phyloP scores from a whole-genome alignment of 1,140 invertebrate species.

The Calosoma granatense region DNA sequence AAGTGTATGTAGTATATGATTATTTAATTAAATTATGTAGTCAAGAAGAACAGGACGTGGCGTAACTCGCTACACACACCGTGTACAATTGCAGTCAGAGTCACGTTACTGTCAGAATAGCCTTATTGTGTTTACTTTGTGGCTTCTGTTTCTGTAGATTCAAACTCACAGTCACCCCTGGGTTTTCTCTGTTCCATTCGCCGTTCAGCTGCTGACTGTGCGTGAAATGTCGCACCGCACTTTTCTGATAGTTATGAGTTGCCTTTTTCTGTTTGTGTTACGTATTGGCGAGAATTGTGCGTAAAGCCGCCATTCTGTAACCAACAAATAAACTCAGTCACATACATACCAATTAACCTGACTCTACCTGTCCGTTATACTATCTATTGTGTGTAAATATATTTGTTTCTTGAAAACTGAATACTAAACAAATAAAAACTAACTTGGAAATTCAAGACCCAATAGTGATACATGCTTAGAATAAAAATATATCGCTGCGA shows the following conservation, averaged over 20 bases:
- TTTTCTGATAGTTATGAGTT: not conserved
- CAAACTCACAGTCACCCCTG: too few relatives aligned
- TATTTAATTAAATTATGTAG: not conserved
- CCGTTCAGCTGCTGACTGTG: not conserved
- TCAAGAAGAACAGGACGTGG: not conserved
- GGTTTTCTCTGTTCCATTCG: not conserved
- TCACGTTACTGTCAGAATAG: not conserved
- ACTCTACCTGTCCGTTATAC: too few relatives aligned
- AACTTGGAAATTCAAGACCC: too few relatives aligned
- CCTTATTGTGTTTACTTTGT: not conserved
- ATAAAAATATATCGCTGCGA: too few relatives aligned
- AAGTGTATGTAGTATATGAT: conserved; percentile 9
- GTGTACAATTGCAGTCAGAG: not conserved
- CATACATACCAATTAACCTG: too few relatives aligned
- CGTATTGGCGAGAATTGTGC: not conserved
- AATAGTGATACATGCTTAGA: too few relatives aligned
- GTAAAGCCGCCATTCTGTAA: not conserved
- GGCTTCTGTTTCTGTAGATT: not conserved
- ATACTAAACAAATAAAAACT: too few relatives aligned
- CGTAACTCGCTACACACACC: too few relatives aligned
- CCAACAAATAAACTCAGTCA: too few relatives aligned
- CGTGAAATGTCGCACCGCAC: not conserved
- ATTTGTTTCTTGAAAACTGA: too few relatives aligned
- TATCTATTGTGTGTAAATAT: too few relatives aligned
- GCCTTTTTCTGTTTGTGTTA: not conserved